phyloP scores from a whole-genome alignment of 1,140 invertebrate genomes.

The Argopecten irradians region DNA sequence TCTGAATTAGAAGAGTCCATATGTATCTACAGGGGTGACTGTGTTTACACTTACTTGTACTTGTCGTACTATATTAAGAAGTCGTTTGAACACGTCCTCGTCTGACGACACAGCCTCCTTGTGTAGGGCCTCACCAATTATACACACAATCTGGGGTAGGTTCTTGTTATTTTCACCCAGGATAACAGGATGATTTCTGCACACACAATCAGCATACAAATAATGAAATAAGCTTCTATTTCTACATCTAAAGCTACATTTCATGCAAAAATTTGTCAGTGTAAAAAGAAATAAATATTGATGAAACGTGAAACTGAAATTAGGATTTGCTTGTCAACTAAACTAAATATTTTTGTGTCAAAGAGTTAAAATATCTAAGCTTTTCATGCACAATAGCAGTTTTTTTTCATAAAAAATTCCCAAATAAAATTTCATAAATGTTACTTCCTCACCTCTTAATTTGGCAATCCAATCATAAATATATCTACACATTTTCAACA shows the following conservation, averaged over 20 bases:
- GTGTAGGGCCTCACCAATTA: slow-evolving; percentile 92
- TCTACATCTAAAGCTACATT: neutral
- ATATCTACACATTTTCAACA: too few species aligned
- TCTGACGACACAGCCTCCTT: slow-evolving; percentile 87
- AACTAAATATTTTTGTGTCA: neutral
- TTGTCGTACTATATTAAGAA: slow-evolving; percentile 86
- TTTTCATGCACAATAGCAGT: neutral
- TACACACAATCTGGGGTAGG: slow-evolving; percentile 90
- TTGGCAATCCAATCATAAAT: too few species aligned
- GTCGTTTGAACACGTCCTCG: slow-evolving; percentile 75
- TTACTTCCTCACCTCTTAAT: too few species aligned
- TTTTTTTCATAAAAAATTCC: too few species aligned
- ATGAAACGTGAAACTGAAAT: neutral
- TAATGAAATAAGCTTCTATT: slow-evolving; percentile 26
- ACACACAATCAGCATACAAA: too few species aligned
- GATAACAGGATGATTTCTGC: slow-evolving; percentile 88
- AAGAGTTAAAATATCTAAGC: neutral
- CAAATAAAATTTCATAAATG: too few species aligned
- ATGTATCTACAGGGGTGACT: too few species aligned
- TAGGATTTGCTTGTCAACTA: neutral
- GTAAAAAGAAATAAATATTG: neutral
- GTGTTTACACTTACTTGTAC: slow-evolving; percentile 84
- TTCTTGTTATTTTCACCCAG: slow-evolving; percentile 91
- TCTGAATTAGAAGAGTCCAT: too few species aligned
- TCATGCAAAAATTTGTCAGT: neutral